A percentile compares a stretch with the other conserved stretches of the same genome.
These are phyloP conservation scores for Pristis pectinata DNA, from an alignment of 2,797 vertebrate species.

Conservation along the genomic window DNA sequence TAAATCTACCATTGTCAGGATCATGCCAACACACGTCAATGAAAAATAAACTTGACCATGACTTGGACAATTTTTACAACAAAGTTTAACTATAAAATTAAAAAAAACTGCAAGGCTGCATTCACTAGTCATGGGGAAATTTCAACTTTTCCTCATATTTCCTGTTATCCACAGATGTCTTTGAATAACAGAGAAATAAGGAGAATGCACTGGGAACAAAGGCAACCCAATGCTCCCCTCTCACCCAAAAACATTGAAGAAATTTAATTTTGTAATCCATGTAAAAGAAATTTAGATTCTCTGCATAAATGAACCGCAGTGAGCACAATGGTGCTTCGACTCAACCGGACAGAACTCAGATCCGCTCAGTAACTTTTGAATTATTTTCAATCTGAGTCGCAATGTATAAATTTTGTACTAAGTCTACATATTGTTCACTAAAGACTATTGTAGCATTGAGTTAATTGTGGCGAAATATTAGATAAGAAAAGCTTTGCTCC, in stretches of 20 bases:
- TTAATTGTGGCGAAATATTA: background rate
- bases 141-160: background rate
- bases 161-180: background rate
- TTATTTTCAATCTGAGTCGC: background rate
- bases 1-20: slow-evolving; percentile 49
- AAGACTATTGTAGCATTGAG: background rate
- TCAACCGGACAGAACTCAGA: background rate
- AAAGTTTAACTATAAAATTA: background rate
- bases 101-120: background rate
- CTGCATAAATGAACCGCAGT: background rate
- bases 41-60: background rate
- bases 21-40: background rate
- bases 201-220: background rate
- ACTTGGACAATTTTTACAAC: background rate
- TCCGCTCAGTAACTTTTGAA: background rate
- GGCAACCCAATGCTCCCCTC: background rate
- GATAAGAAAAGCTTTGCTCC: background rate
- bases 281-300: background rate
- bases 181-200: background rate
- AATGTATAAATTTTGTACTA: background rate
- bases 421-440: background rate
- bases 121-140: background rate
- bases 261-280: background rate
- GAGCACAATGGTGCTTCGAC: background rate
- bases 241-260: background rate